These are phyloP conservation scores for Atrina japonica DNA, from an alignment of 2,888 invertebrate species.

Conservation along the genomic window DNA sequence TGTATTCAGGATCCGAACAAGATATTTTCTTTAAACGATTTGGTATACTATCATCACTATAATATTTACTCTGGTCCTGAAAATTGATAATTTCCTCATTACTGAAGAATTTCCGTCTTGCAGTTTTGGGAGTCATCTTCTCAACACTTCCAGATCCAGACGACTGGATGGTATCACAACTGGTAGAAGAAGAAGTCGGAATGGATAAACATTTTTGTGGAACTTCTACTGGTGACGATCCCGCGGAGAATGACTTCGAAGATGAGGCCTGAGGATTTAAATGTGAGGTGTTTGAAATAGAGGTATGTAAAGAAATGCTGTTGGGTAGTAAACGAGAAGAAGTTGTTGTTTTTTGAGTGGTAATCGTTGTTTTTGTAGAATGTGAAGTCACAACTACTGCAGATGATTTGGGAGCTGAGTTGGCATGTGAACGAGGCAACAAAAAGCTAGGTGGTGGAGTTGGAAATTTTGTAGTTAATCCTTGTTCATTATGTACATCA, in stretches of 20 bases:
- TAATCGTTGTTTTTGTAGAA: constrained; percentile 26
- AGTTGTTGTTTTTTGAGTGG: constrained; percentile 38
- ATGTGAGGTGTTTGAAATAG: constrained; percentile 42
- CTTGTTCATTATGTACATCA: constrained; percentile 40
- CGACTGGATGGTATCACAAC: constrained; percentile 12
- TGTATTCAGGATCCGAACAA: no score
- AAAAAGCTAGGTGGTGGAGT: constrained; percentile 75
- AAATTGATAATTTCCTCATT: constrained; percentile 21
- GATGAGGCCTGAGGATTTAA: constrained; percentile 8
- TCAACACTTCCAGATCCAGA: constrained; percentile 50
- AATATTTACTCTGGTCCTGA: no score
- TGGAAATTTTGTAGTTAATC: constrained; percentile 27
- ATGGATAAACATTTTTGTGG: constrained; percentile 32
- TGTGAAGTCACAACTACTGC: constrained; percentile 37
- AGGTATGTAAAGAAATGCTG: constrained; percentile 65
- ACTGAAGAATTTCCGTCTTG: constrained; percentile 70
- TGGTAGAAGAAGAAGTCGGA: constrained; percentile 3
- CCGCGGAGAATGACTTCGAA: constrained; percentile 32
- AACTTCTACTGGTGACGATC: constrained; percentile 47
- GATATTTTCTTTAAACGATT: no score
- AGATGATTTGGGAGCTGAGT: constrained; percentile 8
- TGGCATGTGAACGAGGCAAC: constrained; percentile 65
- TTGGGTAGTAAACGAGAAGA: constrained; percentile 48
- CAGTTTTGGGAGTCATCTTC: constrained; percentile 61
- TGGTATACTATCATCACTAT: no score